These are phyloP conservation scores for Tapera naevia DNA, from an alignment of 2,797 vertebrate genomes.

Conservation along the genomic window DNA sequence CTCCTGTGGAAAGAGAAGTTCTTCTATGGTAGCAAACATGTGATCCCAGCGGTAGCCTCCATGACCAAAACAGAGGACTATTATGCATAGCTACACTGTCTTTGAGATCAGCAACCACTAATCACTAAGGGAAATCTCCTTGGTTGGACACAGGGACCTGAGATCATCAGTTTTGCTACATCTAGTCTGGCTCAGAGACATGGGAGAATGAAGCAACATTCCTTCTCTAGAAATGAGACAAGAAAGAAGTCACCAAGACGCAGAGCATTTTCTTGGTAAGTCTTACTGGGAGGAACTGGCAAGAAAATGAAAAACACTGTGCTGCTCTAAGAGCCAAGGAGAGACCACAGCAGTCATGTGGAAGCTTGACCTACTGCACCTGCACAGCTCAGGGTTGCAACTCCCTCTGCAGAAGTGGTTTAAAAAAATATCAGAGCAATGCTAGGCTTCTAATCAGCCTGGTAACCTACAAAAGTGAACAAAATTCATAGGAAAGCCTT, in stretches of 20 bases:
- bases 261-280: neutral
- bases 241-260: neutral
- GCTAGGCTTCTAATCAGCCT: neutral
- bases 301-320: neutral
- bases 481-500: neutral
- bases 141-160: neutral
- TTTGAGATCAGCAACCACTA: neutral
- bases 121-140: neutral
- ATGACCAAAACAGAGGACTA: neutral
- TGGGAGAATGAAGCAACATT: neutral
- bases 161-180: neutral
- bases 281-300: neutral
- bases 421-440: neutral
- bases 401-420: too few relatives aligned
- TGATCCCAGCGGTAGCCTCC: neutral
- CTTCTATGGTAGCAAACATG: fast-evolving
- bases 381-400: neutral
- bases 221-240: neutral
- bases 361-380: neutral
- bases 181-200: neutral
- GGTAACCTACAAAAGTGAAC: neutral
- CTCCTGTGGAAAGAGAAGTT: neutral
- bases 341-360: neutral
- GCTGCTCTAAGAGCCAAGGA: neutral
- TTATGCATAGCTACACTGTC: neutral